These are phyloP conservation scores for Rafetus swinhoei DNA, from an alignment of 2,113 vertebrate genomes.

Conservation along the genomic window DNA sequence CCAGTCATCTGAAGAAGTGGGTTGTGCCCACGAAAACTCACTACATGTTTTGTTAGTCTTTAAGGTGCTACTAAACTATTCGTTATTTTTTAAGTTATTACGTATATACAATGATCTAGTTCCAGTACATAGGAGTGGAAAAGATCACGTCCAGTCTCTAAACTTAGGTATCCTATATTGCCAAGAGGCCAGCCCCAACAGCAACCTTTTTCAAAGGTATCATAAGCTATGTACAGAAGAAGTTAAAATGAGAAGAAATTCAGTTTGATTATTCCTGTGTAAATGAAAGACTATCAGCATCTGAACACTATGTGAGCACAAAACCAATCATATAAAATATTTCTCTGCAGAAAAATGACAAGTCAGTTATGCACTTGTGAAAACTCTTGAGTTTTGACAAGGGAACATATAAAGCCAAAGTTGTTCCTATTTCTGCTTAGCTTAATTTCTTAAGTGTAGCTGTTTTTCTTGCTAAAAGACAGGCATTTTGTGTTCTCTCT, in stretches of 20 bases:
- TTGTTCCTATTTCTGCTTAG: conserved; percentile 60
- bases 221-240: neutral
- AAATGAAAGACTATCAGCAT: conserved; percentile 63
- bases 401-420: conserved; percentile 40
- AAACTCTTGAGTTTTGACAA: conserved; percentile 51
- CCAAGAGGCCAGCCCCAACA: neutral
- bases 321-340: conserved; percentile 61
- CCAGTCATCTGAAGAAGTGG: too few relatives aligned
- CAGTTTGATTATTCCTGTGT: conserved; percentile 44
- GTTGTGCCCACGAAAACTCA: too few relatives aligned
- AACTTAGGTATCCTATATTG: neutral
- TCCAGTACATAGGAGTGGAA: neutral
- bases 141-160: neutral
- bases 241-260: neutral
- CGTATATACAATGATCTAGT: too few relatives aligned
- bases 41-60: too few relatives aligned
- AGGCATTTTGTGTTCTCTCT: conserved; percentile 41
- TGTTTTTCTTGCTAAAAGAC: conserved; percentile 64
- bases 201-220: conserved; percentile 6
- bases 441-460: conserved; percentile 61
- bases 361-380: conserved; percentile 64
- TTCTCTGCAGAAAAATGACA: conserved; percentile 53
- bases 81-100: too few relatives aligned
- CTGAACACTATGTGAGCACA: conserved; percentile 61
- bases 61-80: too few relatives aligned